phyloP scores from a whole-genome alignment of 2,113 vertebrate genomes.

The Coturnix japonica region DNA sequence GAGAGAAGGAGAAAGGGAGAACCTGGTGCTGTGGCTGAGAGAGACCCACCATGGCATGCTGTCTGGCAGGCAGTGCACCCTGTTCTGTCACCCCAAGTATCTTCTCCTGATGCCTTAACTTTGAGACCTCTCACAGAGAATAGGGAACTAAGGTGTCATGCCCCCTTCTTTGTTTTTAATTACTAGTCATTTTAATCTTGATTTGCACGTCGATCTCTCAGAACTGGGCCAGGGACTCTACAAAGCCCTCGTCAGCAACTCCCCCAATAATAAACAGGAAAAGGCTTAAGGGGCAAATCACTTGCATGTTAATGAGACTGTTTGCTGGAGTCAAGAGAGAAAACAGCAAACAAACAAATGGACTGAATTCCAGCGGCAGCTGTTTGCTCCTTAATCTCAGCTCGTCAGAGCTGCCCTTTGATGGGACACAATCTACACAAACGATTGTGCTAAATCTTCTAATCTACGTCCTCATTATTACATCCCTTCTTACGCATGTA shows the following conservation, averaged over 20 bases:
- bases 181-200: conserved; percentile 76
- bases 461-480: conserved; percentile 91
- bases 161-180: conserved; percentile 73
- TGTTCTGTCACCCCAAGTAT: not conserved
- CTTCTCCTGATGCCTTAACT: not conserved
- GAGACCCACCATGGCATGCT: not conserved
- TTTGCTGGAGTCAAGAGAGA: conserved; percentile 73
- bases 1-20: conserved; percentile 2
- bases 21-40: accelerated
- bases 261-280: conserved; percentile 76
- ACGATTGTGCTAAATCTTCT: conserved; percentile 92
- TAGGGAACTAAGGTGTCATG: conserved; percentile 60
- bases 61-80: not conserved
- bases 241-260: conserved; percentile 74
- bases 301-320: conserved; percentile 79
- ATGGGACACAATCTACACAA: conserved; percentile 88
- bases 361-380: conserved; percentile 86
- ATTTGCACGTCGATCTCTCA: conserved; percentile 70
- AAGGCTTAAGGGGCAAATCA: conserved; percentile 76
- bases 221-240: conserved; percentile 73
- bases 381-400: conserved; percentile 91
- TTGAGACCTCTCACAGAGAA: conserved; percentile 1
- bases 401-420: conserved; percentile 88
- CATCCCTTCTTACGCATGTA: conserved; percentile 85
- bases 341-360: conserved; percentile 71